These are phyloP conservation scores for Micrasema longulum DNA, from an alignment of 1,140 invertebrate species.

Conservation along the genomic window DNA sequence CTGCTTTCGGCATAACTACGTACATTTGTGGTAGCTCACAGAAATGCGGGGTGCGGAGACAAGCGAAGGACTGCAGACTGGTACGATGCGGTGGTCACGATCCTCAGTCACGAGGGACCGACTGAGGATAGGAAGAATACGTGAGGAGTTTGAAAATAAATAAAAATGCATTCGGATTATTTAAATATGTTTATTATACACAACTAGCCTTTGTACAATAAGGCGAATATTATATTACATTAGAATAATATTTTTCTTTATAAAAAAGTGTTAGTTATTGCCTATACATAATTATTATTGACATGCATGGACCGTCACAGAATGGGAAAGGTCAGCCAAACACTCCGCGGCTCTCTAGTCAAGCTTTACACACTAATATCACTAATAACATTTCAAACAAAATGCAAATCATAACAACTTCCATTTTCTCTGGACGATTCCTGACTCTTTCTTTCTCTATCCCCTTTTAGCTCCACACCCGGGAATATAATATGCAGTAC, in stretches of 20 bases:
- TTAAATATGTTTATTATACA: slow-evolving; percentile 41
- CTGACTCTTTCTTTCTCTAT: no score
- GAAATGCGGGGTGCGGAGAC: no score
- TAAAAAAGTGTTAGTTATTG: slow-evolving; percentile 30
- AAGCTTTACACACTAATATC: slow-evolving; percentile 39
- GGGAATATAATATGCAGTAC: no score
- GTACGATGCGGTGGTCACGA: no score
- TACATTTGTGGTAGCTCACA: no score
- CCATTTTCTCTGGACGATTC: neutral
- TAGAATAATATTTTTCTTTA: slow-evolving; percentile 22
- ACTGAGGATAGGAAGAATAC: neutral
- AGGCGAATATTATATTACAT: slow-evolving; percentile 35
- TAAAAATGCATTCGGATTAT: slow-evolving; percentile 15
- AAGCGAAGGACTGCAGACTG: no score
- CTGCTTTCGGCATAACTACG: no score
- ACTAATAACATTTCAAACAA: slow-evolving; percentile 33
- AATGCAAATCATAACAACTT: slow-evolving; percentile 13
- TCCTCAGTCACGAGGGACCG: no score
- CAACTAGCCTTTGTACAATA: slow-evolving; percentile 47
- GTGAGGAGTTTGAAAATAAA: no score
- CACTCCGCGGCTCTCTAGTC: neutral
- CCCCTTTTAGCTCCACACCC: no score
- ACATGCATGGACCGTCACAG: slow-evolving; percentile 19
- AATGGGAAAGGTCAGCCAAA: no score
- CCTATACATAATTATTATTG: slow-evolving; percentile 30